Evolutionary conservation across 1,140 invertebrate species (phyloP).

Genomic region (Diachasmimorpha longicaudata): DNA sequence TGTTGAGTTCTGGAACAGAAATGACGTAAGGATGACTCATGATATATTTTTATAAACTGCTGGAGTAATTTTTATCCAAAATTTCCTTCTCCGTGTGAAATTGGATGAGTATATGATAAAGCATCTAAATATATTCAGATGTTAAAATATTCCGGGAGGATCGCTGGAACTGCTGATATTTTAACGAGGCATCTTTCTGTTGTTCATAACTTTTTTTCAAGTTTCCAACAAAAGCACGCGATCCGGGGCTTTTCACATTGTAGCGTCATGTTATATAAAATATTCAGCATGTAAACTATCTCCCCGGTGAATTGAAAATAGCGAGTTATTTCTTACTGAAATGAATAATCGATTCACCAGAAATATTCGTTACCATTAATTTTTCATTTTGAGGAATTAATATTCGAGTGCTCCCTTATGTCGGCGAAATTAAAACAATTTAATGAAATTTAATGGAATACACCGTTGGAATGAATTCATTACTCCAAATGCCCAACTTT

Average conservation of each 20-base stretch:
- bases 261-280: not conserved
- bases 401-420: too few relatives aligned
- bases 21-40: too few relatives aligned
- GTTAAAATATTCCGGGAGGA: conserved; percentile 61
- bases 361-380: too few relatives aligned
- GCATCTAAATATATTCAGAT: conserved; percentile 63
- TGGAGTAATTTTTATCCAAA: too few relatives aligned
- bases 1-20: too few relatives aligned
- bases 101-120: too few relatives aligned
- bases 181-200: conserved; percentile 50
- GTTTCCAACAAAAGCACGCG: not conserved
- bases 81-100: too few relatives aligned
- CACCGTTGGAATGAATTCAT: not conserved
- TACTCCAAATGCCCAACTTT: not conserved
- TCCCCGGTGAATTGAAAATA: not conserved
- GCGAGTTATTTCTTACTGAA: not conserved
- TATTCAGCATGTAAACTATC: not conserved
- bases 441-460: not conserved
- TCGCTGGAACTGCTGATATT: conserved; percentile 51
- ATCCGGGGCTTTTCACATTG: not conserved
- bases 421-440: not conserved
- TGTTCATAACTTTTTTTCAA: not conserved
- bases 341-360: too few relatives aligned
- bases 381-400: too few relatives aligned
- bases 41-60: too few relatives aligned